A percentile compares a stretch with the other conserved stretches of the same genome.
Evolutionary conservation across 2,888 invertebrate genomes (phyloP).

Genomic region (Polydrusus pterygomalis): DNA sequence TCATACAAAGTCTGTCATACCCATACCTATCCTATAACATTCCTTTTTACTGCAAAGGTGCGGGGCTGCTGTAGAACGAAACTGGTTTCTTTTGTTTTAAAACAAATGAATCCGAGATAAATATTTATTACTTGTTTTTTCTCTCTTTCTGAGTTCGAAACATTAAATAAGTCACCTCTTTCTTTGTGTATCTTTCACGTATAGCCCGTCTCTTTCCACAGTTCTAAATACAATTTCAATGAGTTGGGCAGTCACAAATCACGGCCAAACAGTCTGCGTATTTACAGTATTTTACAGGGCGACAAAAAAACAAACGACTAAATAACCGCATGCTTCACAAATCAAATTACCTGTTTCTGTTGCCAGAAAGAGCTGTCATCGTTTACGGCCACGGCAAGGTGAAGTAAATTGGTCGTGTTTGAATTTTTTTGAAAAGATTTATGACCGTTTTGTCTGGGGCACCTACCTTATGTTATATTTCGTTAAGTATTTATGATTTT

Average conservation of each 20-base stretch:
- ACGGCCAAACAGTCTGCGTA: constrained; percentile 52
- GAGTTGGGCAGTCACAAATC: constrained; percentile 62
- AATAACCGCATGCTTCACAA: constrained; percentile 40
- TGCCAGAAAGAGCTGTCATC: constrained; percentile 33
- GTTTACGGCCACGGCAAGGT: constrained; percentile 18
- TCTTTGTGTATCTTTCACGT: constrained; percentile 26
- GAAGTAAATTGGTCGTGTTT: constrained; percentile 16
- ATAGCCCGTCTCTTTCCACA: constrained; percentile 26
- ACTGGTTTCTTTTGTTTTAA: constrained; percentile 63
- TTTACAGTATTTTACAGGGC: constrained; percentile 53
- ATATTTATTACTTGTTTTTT: constrained; percentile 58
- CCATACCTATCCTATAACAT: constrained; percentile 21
- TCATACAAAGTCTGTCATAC: too few species aligned
- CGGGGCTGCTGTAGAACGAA: constrained; percentile 63
- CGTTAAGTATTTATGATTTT: too few species aligned
- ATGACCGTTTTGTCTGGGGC: constrained; percentile 16
- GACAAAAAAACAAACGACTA: neutral
- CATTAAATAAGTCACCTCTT: neutral
- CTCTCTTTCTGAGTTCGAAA: neutral
- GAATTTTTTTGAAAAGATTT: constrained; percentile 3
- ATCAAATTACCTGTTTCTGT: constrained; percentile 49
- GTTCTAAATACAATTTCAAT: constrained; percentile 62
- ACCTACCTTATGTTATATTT: neutral
- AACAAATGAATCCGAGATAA: constrained; percentile 57
- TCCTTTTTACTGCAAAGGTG: constrained; percentile 62